Evolutionary conservation across 2,888 invertebrate species (phyloP).

Genomic region (Aphidoletes aphidimyza): DNA sequence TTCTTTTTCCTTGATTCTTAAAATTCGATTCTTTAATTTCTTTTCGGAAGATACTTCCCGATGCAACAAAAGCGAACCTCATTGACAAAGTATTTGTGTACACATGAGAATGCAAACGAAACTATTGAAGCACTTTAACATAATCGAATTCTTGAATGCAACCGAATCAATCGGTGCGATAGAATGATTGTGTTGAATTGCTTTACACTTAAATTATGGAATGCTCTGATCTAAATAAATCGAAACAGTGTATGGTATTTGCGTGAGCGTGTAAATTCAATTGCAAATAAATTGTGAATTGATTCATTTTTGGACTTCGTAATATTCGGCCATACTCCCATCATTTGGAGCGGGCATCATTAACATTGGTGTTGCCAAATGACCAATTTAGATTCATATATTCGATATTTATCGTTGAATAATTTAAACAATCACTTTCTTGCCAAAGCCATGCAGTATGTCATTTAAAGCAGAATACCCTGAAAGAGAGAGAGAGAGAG

Average conservation of each 20-base stretch:
- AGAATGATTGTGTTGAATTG: too few species aligned
- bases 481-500: too few species aligned
- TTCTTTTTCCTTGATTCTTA: background rate
- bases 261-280: conserved; percentile 24
- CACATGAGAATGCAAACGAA: background rate
- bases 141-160: background rate
- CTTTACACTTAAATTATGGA: background rate
- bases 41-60: conserved; percentile 17
- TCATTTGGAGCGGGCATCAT: background rate
- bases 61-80: background rate
- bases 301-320: background rate
- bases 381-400: conserved; percentile 24
- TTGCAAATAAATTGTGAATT: background rate
- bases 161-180: background rate
- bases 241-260: background rate
- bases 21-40: background rate
- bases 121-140: background rate
- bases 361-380: conserved; percentile 33
- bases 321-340: background rate
- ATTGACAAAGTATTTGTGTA: background rate
- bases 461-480: too few species aligned
- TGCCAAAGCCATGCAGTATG: background rate
- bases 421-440: conserved; percentile 24
- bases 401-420: conserved; percentile 33
- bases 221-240: background rate